Conservation (phyloP, 2,113 vertebrate genomes). For the Cryptomyrus ogoouensis region DNA sequence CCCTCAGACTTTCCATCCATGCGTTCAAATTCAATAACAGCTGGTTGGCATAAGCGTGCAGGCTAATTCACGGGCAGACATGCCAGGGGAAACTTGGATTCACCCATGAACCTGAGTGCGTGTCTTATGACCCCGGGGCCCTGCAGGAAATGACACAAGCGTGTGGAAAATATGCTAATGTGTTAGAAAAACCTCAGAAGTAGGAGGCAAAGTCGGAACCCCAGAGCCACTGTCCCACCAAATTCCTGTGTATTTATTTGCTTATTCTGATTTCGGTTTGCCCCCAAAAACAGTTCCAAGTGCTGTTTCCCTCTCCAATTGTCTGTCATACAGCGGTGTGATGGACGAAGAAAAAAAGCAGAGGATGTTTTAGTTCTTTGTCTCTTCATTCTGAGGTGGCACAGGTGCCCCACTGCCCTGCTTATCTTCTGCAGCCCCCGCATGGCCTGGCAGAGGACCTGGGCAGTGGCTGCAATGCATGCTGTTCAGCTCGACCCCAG, state of each 20-base stretch:
- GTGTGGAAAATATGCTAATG: neutral
- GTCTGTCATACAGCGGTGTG: neutral
- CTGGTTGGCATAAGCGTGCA: neutral
- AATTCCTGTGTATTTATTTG: neutral
- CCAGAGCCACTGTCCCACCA: neutral
- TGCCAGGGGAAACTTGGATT: neutral
- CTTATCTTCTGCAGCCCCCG: neutral
- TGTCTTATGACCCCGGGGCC: neutral
- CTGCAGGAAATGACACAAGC: neutral
- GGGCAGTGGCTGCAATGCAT: neutral
- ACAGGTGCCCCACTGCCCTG: neutral
- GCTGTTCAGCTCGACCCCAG: neutral
- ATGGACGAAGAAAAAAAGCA: neutral
- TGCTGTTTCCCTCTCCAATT: neutral
- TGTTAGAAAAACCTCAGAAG: neutral
- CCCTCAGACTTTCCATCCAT: slow-evolving; percentile 9
- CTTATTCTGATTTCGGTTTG: neutral
- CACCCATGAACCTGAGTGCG: neutral
- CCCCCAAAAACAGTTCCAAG: neutral
- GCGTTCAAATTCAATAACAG: neutral
- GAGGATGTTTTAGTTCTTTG: neutral
- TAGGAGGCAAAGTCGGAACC: neutral
- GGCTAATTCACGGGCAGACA: neutral
- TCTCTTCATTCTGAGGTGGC: neutral
- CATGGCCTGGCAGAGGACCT: neutral